Conservation (phyloP, 2,113 vertebrate genomes). For the Otolemur garnettii region DNA sequence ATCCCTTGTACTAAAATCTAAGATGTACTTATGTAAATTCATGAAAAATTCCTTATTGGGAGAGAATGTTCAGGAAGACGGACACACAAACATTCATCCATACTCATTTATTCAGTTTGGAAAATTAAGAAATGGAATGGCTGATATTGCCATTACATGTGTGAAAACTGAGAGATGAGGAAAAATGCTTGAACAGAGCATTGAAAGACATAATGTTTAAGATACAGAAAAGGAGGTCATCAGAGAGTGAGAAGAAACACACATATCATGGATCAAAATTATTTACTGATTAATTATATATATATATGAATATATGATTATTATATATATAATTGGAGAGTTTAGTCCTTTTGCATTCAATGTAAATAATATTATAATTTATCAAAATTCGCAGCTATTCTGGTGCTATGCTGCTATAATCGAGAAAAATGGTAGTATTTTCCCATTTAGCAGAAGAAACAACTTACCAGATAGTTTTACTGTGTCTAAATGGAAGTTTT, state of each 20-base stretch:
- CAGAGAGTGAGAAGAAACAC: neutral
- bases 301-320: too few species aligned
- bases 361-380: neutral
- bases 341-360: too few species aligned
- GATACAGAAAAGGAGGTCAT: neutral
- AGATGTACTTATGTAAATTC: neutral
- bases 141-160: neutral
- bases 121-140: neutral
- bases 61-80: neutral
- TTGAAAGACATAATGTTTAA: neutral
- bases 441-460: neutral
- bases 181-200: neutral
- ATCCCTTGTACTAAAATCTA: neutral
- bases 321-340: too few species aligned
- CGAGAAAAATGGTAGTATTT: neutral
- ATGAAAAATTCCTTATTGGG: neutral
- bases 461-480: neutral
- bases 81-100: neutral
- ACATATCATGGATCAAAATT: neutral
- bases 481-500: neutral
- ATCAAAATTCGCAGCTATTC: neutral
- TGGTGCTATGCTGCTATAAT: neutral
- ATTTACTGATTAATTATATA: neutral
- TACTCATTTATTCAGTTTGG: neutral
- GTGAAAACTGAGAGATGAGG: neutral